phyloP scores from a whole-genome alignment of 1,140 invertebrate species.

The Cepaea nemoralis region DNA sequence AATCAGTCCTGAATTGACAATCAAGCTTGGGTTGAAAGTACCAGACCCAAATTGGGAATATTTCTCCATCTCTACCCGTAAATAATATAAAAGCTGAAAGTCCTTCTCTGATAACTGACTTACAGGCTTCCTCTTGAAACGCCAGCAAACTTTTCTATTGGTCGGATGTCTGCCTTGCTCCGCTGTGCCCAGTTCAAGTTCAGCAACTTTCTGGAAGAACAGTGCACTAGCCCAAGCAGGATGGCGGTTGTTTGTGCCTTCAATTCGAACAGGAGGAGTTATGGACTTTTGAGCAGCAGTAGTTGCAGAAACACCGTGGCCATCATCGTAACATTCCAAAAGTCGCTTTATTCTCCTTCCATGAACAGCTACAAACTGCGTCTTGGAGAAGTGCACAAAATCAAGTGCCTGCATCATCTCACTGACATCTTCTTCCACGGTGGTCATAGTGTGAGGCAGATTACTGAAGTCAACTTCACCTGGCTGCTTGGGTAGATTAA shows the following conservation, averaged over 20 bases:
- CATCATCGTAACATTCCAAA: constrained; percentile 55
- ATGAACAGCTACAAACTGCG: constrained; percentile 50
- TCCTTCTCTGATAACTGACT: constrained; percentile 45
- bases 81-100: constrained; percentile 47
- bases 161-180: constrained; percentile 53
- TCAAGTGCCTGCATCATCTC: constrained; percentile 49
- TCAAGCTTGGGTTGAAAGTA: constrained; percentile 31
- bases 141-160: constrained; percentile 52
- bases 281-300: constrained; percentile 57
- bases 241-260: constrained; percentile 53
- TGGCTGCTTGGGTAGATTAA: constrained; percentile 10
- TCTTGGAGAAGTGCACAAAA: constrained; percentile 48
- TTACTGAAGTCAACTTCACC: constrained; percentile 34
- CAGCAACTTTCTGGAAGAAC: constrained; percentile 49
- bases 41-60: constrained; percentile 46
- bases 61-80: constrained; percentile 52
- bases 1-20: constrained; percentile 34
- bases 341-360: constrained; percentile 51
- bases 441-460: constrained; percentile 42
- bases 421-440: constrained; percentile 42
- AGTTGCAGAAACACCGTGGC: constrained; percentile 53
- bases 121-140: constrained; percentile 51
- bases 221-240: constrained; percentile 52
- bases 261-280: constrained; percentile 51
- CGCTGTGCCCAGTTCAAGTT: constrained; percentile 48